Evolutionary conservation across 2,888 invertebrate genomes (phyloP), one percentile per base, ranked within the genome.

Genomic region (Hedychridium roseum): DNA sequence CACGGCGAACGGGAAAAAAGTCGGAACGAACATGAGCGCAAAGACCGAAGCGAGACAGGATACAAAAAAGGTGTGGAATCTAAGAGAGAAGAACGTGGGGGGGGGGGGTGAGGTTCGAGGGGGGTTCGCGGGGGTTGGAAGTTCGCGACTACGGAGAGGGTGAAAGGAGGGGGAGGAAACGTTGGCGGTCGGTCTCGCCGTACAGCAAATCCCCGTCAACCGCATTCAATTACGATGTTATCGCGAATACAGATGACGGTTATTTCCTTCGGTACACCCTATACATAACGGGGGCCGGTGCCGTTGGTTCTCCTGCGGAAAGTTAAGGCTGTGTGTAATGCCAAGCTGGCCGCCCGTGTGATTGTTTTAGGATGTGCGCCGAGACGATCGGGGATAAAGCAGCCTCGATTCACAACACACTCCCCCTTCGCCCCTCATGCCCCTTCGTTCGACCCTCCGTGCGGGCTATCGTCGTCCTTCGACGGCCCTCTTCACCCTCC

Each of bases 211-310:
- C 75, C 78, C 78, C 77, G 78, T 79, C 78, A 78, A 77, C 79
- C 78, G 74, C 79, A 78, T 78, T 79, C 78, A 79, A 79, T 79
- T 78, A 79, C 78, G 78, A 79, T 79, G 76, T 77, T 78, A 79
- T 78, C 79, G 76, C 77, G 78, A 76, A 78, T 79, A 79, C 76
- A 78, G 78, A 79, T 78, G 79, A 79, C 79, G 78, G 79, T 78
- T 79, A 79, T 78, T 79, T 79, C 78, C 79, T 79, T 76, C 74
- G 77, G 78, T 77, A 79, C 77, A 79, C 78, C 78, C 79, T 76
- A 76, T 76, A 76, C 71, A 73, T 76, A 76, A 74, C 71, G 59
- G 55, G 62, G 54, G 50, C 38, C 66, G 58, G 50, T 53, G 54
- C 64, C 55, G 15, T 15, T 11, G 45, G 35, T 16, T 35, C 15